Evolutionary conservation across 1,140 invertebrate genomes (phyloP).

Genomic region (Drosophila elegans): DNA sequence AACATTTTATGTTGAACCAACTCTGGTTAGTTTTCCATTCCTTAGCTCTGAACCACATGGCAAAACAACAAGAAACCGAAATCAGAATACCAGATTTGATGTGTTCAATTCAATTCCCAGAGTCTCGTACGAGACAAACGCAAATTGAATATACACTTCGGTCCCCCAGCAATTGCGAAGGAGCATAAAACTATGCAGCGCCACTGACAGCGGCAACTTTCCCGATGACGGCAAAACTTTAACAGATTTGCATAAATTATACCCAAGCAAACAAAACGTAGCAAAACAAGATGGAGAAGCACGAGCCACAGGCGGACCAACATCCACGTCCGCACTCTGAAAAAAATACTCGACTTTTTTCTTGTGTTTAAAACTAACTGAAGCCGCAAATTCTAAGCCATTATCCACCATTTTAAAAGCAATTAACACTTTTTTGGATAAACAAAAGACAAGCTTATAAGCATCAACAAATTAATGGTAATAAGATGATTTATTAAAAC

Average conservation of each 20-base stretch:
- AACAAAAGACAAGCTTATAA: background rate
- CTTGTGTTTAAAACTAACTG: background rate
- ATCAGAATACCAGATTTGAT: constrained; percentile 30
- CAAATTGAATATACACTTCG: constrained; percentile 48
- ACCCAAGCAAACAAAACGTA: constrained; percentile 56
- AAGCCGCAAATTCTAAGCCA: background rate
- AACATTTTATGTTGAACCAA: constrained; percentile 4
- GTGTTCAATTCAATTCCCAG: constrained; percentile 38
- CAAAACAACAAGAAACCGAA: constrained; percentile 21
- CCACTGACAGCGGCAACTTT: constrained; percentile 68
- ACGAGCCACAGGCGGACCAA: constrained; percentile 26
- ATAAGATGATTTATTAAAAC: too few relatives aligned
- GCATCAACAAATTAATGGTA: background rate
- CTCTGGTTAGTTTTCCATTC: constrained; percentile 17
- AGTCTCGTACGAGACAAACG: constrained; percentile 24
- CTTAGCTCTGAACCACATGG: constrained; percentile 1
- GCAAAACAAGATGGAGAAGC: constrained; percentile 42
- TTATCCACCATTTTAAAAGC: background rate
- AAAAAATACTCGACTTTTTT: background rate
- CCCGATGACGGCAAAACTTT: constrained; percentile 78
- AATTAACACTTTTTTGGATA: background rate
- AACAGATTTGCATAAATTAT: constrained; percentile 82
- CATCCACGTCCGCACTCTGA: background rate
- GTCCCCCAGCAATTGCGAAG: constrained; percentile 17
- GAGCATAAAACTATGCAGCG: constrained; percentile 71